phyloP scores from a whole-genome alignment of 2,888 invertebrate genomes.

The Griposia aprilina region DNA sequence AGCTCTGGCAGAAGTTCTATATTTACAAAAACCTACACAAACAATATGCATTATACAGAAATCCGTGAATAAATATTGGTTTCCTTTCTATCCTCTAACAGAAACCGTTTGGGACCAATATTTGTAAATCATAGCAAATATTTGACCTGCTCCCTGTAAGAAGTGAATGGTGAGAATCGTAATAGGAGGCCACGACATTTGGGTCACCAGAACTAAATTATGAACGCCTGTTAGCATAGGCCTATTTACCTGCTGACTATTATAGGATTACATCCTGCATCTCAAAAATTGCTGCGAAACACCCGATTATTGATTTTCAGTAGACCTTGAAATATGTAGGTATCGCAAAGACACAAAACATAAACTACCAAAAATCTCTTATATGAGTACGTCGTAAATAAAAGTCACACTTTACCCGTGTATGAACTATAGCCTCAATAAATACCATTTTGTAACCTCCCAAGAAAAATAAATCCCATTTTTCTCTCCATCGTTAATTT shows the following conservation, averaged over 20 bases:
- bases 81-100: background rate
- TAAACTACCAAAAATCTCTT: background rate
- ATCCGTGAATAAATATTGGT: constrained; percentile 27
- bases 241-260: background rate
- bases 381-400: constrained; percentile 2
- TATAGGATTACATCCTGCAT: background rate
- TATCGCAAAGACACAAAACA: no score
- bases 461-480: constrained; percentile 17
- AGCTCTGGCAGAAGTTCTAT: background rate
- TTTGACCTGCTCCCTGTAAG: constrained; percentile 19
- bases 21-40: background rate
- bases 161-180: constrained; percentile 5
- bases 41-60: background rate
- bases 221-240: background rate
- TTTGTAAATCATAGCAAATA: constrained; percentile 37
- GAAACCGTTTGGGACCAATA: constrained; percentile 20
- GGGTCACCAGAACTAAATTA: background rate
- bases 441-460: constrained; percentile 16
- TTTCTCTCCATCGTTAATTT: constrained; percentile 48
- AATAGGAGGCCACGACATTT: background rate
- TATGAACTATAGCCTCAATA: constrained; percentile 16
- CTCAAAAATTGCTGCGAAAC: background rate
- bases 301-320: background rate
- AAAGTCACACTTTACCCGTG: background rate
- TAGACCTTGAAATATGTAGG: background rate